Base-by-base conservation (phyloP, 2,888 invertebrate species). In the Galeopsomyia nigrocyanea region DNA sequence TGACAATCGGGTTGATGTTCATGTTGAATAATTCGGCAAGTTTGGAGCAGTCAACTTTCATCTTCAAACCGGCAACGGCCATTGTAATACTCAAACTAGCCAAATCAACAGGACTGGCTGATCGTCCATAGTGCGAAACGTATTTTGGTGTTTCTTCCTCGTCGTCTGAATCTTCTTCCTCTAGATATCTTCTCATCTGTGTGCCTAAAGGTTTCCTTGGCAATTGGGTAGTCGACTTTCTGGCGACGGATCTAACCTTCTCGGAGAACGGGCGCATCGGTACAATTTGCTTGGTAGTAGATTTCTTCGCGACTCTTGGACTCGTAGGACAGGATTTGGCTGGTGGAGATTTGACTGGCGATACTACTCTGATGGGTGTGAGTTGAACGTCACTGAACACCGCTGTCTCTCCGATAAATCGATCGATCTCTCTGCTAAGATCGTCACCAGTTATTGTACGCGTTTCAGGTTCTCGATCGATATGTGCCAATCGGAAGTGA, bases 11-110 rank as follows among this genome's bases (percentile, higher is more conserved):
- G 13, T 73, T 56, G 1, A 75, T 70, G 19, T 89, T 84, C 57
- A 91, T 87, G 64, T 90, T 87, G 14, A 90, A 84, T 7, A 90
- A 82, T 69, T 88, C 88, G 49, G 87, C 87, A 51, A 91, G 83
- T 68, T 89, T 88, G 14, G 87, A 84, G 60, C 90, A 87, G 13
- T 88, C 88, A 73, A 88, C 86, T 68, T 85, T 85, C 80, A 90
- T 87, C 73, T 86, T 82, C 16, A 87, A 87, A n/a, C 89, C 89
- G 47, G 87, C 88, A 63, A 90, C 86, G 0, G 89, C 87, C 85
- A 91, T 88, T 0, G 87, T 85, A 0, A 90, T 88, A 2, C 86
- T 89, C 0, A 91, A 86, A 9, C 87, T 84, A 0, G 82, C 80
- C 57, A 87, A 84, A 66, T 88, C 81, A 1, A 88, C 84, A 1